Evolutionary conservation across 1,140 invertebrate species (phyloP).

Genomic region (Formica selysi): DNA sequence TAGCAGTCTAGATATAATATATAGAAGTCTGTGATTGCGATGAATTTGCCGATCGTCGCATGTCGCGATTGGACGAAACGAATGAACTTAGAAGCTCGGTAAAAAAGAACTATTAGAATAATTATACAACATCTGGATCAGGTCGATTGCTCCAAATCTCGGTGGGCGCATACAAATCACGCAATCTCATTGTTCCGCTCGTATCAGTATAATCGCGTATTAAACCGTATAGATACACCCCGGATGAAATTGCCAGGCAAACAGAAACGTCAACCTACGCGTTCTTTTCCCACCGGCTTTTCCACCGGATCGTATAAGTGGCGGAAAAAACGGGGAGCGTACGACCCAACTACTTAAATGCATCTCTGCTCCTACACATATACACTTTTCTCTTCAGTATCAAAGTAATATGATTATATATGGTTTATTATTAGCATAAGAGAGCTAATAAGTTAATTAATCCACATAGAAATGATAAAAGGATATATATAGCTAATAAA

Average conservation of each 20-base stretch:
- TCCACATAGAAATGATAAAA: neutral
- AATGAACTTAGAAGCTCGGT: neutral
- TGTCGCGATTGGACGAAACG: neutral
- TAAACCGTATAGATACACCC: constrained; percentile 25
- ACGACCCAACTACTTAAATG: neutral
- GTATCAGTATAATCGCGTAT: constrained; percentile 31
- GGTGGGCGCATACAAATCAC: constrained; percentile 39
- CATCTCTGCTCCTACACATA: neutral
- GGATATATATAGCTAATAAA: neutral
- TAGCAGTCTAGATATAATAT: too few species aligned
- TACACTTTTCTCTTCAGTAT: neutral
- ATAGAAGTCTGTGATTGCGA: neutral
- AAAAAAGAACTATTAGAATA: constrained; percentile 42
- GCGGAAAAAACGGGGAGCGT: constrained; percentile 37
- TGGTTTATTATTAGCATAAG: neutral
- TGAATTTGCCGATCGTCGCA: neutral
- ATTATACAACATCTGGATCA: constrained; percentile 41
- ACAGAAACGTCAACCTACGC: constrained; percentile 43
- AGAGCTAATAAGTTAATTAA: neutral
- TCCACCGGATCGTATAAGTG: constrained; percentile 5
- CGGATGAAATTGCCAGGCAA: constrained; percentile 63
- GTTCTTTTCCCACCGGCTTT: constrained; percentile 47
- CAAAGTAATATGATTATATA: neutral
- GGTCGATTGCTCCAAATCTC: constrained; percentile 14
- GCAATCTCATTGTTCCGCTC: constrained; percentile 46